Evolutionary conservation across 2,113 vertebrate species (phyloP), one percentile per base, ranked within the genome.

Genomic region (Tetraodon nigroviridis): DNA sequence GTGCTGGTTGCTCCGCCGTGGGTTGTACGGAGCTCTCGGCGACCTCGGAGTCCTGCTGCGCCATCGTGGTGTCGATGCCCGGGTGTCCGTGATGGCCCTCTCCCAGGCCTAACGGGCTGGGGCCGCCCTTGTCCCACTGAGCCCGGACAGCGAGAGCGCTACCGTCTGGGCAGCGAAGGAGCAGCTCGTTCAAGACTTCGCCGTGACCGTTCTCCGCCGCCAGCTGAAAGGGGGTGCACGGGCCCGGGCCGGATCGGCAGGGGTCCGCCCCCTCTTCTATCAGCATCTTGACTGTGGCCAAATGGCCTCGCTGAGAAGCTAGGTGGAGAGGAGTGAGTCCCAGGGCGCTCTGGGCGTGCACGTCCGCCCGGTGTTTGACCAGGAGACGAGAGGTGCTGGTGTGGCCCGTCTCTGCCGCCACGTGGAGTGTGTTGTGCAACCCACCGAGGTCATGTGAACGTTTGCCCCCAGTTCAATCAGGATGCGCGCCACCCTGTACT

Each of bases 381-480:
- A 99, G 89, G 52, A 99, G 87, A 78, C 97, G 83, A 0, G 97
- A 93, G 0, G 95, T 98, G 87, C 97, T 98, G 0, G 97, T 98
- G 85, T 99, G 96, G 22, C 96, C 95, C 0, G 94, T 97, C 66
- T 95, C 94, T 0, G 96, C 94, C 0, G 97, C 96, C 2, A 97
- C 87, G 2, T 99, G 96, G 1, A 99, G 90, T 0, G 95, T 91
- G 0, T 92, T 92, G 75, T 92, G 91, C 0, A 80, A 66, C 16
- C 87, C 90, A 19, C 45, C 0, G 89, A 90, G 0, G n/a, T 55
- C 5, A 90, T n/a, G n/a, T 90, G 86, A 17, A 98, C 84, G 0
- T 92, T 80, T 0, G 91, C 92, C 27, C 87, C 86, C 3, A 97
- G 89, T 79, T 98, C 95, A 2, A 96, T 91, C 49, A 99, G 92